phyloP scores from a whole-genome alignment of 1,140 invertebrate genomes.

The Globodera rostochiensis region DNA sequence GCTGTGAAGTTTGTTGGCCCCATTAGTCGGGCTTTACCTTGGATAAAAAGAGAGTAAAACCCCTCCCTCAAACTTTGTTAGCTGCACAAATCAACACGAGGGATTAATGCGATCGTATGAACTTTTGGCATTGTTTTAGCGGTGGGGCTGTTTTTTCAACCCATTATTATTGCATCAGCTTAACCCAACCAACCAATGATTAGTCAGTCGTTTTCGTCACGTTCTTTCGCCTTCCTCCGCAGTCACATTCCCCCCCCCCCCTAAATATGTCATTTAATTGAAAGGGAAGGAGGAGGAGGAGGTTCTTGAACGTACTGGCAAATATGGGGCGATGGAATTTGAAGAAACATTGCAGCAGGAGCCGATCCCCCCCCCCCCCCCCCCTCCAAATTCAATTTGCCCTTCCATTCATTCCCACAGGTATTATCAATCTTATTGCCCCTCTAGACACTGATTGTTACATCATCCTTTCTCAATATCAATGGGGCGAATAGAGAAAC shows the following conservation, averaged over 20 bases:
- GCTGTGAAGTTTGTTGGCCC: too few species aligned
- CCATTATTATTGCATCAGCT: not conserved
- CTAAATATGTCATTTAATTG: not conserved
- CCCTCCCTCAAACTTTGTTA: too few species aligned
- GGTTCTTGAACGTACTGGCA: not conserved
- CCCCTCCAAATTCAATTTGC: not conserved
- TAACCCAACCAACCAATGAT: not conserved
- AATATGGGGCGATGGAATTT: not conserved
- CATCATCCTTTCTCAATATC: not conserved
- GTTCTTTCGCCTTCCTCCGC: not conserved
- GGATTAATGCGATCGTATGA: too few species aligned
- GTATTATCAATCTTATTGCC: not conserved
- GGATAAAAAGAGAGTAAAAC: too few species aligned
- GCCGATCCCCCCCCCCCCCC: too few species aligned
- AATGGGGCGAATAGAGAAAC: not conserved
- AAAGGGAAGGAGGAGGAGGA: too few species aligned
- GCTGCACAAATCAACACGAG: too few species aligned
- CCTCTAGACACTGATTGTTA: not conserved
- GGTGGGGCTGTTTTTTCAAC: too few species aligned
- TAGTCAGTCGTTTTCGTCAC: not conserved
- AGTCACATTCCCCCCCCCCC: conserved; percentile 4
- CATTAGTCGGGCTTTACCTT: too few species aligned
- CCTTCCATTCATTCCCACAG: not conserved
- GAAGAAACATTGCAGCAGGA: not conserved
- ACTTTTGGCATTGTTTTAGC: too few species aligned